Evolutionary conservation across 2,888 invertebrate species (phyloP).

Genomic region (Drepana falcataria): DNA sequence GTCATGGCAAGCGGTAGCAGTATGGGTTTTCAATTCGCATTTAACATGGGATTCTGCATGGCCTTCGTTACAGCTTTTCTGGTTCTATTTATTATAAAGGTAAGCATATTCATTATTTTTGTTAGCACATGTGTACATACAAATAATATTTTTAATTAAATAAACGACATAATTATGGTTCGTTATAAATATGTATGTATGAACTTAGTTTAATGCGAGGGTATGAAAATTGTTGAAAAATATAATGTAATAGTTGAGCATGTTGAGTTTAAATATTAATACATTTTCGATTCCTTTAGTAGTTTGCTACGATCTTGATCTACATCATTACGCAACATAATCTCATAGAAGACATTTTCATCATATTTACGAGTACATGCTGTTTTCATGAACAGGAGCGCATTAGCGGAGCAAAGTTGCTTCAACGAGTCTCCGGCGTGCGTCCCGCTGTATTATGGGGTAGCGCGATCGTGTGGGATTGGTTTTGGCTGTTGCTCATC

Average conservation of each 20-base stretch:
- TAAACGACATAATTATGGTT: no score
- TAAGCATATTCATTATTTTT: slow-evolving; percentile 16
- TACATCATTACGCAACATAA: no score
- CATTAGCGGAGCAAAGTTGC: slow-evolving; percentile 81
- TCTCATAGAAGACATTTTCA: no score
- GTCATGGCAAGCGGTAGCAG: slow-evolving; percentile 69
- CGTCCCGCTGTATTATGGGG: slow-evolving; percentile 84
- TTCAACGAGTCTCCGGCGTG: slow-evolving; percentile 86
- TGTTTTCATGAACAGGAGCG: slow-evolving; percentile 75
- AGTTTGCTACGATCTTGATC: no score
- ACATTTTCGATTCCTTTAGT: no score
- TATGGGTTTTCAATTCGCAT: slow-evolving; percentile 80
- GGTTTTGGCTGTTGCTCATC: slow-evolving; percentile 80
- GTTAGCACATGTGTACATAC: no score
- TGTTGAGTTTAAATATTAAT: not conserved
- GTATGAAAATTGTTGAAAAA: not conserved
- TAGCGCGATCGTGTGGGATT: slow-evolving; percentile 83
- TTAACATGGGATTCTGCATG: slow-evolving; percentile 88
- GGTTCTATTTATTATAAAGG: slow-evolving; percentile 78
- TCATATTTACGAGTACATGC: no score
- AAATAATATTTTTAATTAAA: no score
- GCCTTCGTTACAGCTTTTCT: slow-evolving; percentile 84
- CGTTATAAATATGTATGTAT: no score
- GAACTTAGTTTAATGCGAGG: not conserved
- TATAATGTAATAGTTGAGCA: not conserved